These are phyloP conservation scores for Trachelus iudaicus DNA, from an alignment of 2,888 invertebrate species.

Conservation along the genomic window DNA sequence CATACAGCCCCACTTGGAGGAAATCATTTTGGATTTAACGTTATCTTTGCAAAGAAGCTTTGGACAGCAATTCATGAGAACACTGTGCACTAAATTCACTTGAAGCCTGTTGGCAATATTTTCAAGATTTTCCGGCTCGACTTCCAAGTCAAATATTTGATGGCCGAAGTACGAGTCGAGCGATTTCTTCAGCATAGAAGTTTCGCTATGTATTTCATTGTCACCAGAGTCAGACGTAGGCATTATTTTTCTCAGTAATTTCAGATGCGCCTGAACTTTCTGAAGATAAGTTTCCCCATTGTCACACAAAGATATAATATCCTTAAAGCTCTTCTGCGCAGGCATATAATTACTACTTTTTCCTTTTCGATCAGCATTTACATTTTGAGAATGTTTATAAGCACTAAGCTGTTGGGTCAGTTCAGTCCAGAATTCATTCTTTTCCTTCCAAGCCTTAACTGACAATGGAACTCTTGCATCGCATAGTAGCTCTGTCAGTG, in stretches of 20 bases:
- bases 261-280: conserved; percentile 43
- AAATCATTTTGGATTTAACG: conserved; percentile 34
- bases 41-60: conserved; percentile 68
- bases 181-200: conserved; percentile 34
- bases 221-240: not conserved
- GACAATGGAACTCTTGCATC: conserved; percentile 47
- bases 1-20: conserved; percentile 43
- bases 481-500: conserved; percentile 42
- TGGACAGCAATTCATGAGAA: conserved; percentile 79
- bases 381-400: conserved; percentile 21
- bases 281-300: conserved; percentile 42
- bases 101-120: conserved; percentile 76
- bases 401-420: conserved; percentile 32
- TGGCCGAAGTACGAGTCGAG: conserved; percentile 55
- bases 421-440: conserved; percentile 47
- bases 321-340: conserved; percentile 33
- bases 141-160: conserved; percentile 73
- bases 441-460: conserved; percentile 42
- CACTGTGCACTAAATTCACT: conserved; percentile 79
- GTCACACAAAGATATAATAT: conserved; percentile 37
- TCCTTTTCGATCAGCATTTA: conserved; percentile 15
- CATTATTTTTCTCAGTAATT: conserved; percentile 42
- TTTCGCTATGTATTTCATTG: conserved; percentile 12
- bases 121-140: conserved; percentile 77
- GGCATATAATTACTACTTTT: not conserved